phyloP scores from a whole-genome alignment of 2,113 vertebrate genomes.

The Notiomystis cincta region DNA sequence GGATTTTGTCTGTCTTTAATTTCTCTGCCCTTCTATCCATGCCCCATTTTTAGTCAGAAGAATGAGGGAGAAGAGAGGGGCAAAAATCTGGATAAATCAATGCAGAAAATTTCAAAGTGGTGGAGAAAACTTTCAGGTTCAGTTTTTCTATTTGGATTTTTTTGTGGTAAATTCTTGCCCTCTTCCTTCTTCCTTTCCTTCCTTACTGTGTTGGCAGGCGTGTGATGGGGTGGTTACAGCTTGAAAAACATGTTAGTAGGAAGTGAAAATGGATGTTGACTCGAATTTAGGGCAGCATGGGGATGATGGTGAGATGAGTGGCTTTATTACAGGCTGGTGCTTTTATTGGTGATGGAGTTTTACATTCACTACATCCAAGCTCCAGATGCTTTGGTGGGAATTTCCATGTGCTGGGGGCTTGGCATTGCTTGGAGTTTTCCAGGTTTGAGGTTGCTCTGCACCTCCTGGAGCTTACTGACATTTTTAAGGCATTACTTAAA shows the following conservation, averaged over 20 bases:
- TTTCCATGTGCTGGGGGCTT: not conserved
- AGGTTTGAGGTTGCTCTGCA: not conserved
- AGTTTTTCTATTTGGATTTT: not conserved
- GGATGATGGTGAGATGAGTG: not conserved
- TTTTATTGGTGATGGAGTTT: not conserved
- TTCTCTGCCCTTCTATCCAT: not conserved
- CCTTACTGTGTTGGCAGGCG: fast-evolving
- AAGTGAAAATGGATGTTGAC: not conserved
- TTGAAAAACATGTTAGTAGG: not conserved
- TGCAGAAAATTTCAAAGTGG: not conserved
- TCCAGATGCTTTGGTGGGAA: not conserved
- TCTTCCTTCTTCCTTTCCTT: not conserved
- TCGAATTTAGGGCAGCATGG: not conserved
- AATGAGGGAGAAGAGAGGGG: not conserved
- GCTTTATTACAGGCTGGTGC: not conserved
- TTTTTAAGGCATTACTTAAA: not conserved
- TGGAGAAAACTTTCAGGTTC: not conserved
- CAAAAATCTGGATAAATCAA: not conserved
- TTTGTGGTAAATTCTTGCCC: not conserved
- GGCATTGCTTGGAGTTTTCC: not conserved
- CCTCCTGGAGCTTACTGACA: not conserved
- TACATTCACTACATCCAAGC: not conserved
- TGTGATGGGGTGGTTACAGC: not conserved
- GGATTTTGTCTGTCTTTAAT: not conserved
- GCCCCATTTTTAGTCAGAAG: not conserved